Evolutionary conservation across 2,888 invertebrate genomes (phyloP).

Genomic region (Polia nebulosa): DNA sequence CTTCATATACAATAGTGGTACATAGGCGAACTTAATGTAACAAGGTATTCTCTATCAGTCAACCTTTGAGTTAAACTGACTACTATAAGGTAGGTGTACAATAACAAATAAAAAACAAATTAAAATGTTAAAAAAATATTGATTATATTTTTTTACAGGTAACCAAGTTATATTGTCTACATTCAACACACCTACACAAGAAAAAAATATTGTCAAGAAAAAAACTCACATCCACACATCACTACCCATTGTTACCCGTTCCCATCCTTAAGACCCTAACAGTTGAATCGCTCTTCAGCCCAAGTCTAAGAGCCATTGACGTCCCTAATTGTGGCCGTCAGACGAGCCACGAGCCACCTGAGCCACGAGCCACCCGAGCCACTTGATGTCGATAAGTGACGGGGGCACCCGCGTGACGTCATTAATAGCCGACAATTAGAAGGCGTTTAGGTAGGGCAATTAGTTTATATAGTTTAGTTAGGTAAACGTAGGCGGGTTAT

Average conservation of each 20-base stretch:
- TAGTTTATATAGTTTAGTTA: slow-evolving; percentile 33
- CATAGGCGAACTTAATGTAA: too few species aligned
- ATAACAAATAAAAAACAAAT: too few species aligned
- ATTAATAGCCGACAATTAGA: slow-evolving; percentile 48
- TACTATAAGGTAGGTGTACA: too few species aligned
- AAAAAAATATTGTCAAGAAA: not conserved
- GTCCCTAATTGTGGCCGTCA: slow-evolving; percentile 60
- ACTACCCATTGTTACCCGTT: slow-evolving; percentile 32
- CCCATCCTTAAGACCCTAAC: slow-evolving; percentile 42
- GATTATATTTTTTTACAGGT: too few species aligned
- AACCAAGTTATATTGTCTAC: not conserved
- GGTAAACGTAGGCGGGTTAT: not conserved
- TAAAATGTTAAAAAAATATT: too few species aligned
- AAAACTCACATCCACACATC: slow-evolving; percentile 10
- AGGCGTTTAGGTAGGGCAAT: slow-evolving; percentile 33
- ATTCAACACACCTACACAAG: not conserved
- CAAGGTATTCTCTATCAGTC: too few species aligned
- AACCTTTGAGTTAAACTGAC: too few species aligned
- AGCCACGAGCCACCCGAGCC: slow-evolving; percentile 46
- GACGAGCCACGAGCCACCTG: slow-evolving; percentile 47
- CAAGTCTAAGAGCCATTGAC: slow-evolving; percentile 56
- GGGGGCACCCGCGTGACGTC: slow-evolving; percentile 40
- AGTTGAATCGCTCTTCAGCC: slow-evolving; percentile 57
- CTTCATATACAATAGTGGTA: too few species aligned
- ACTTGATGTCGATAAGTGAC: slow-evolving; percentile 64